Evolutionary conservation across 2,113 vertebrate species (phyloP), one percentile per base, ranked within the genome.

Genomic region (Lethenteron reissneri): DNA sequence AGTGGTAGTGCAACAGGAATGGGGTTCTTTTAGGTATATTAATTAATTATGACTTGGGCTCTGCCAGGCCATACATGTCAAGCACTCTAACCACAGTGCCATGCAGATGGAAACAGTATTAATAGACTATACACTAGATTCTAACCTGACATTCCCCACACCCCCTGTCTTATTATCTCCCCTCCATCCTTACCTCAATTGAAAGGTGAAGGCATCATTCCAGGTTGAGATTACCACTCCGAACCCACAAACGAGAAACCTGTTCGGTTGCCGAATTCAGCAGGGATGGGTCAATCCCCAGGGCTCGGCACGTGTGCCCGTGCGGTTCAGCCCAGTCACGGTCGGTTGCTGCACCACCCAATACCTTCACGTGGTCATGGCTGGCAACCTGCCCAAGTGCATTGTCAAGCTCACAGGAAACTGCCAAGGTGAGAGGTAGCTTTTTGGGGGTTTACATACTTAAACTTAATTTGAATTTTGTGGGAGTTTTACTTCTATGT

Each of bases 121-220:
- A 41, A 41, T 41, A 41, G 41, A 41, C 41, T 41, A 41, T 41
- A 41, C 41, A 41, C 41, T 41, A 41, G 41, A 41, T 41, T 41
- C 41, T 41, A 41, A 5, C 41, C 41, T 41, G 6, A 41, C 6
- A 41, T 41, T 41, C 41, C 41, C 41, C 41, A 41, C 41, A 41
- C 41, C 41, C 41, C 41, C 41, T 41, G 41, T 41, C 41, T 41
- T 41, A 41, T 41, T 41, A 41, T 41, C 41, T 41, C 41, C 41
- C 41, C 41, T 41, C 41, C 41, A 41, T 41, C 41, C 41, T 6
- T 41, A 41, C 41, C 41, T 41, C 41, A 41, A 41, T 41, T 41
- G 73, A 8, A 76, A 99, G 94, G 88, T 97, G 14, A 83, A 79
- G 57, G 80, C 82, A 1, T 80, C 80, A 2, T 92, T 89, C 78